A percentile compares a stretch with the other conserved stretches of the same genome.
Conservation (phyloP, 2,888 invertebrate genomes). For the Phorcus lineatus region DNA sequence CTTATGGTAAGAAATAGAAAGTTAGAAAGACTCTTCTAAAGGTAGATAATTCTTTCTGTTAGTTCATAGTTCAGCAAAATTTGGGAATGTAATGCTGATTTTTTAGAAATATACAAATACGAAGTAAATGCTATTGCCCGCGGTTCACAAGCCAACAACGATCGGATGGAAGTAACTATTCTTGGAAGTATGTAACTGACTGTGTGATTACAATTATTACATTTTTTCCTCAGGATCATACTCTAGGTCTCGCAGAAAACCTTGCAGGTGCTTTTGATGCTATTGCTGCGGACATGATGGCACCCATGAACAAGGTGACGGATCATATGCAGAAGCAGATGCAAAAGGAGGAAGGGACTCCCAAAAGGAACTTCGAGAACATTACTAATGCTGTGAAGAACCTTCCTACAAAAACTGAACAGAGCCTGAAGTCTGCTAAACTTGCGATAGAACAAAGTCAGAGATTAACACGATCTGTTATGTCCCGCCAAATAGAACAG, state of each 20-base stretch:
- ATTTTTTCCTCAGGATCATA: constrained; percentile 29
- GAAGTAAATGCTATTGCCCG: too few relatives aligned
- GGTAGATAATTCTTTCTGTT: too few relatives aligned
- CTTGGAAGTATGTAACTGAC: too few relatives aligned
- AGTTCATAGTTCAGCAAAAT: too few relatives aligned
- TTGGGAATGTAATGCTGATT: too few relatives aligned
- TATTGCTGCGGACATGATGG: constrained; percentile 16
- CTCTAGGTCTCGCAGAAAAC: constrained; percentile 13
- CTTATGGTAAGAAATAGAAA: too few relatives aligned
- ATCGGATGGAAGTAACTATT: too few relatives aligned
- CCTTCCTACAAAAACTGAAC: constrained; percentile 17
- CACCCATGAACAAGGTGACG: constrained; percentile 26
- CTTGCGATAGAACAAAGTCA: constrained; percentile 4
- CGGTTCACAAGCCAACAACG: too few relatives aligned
- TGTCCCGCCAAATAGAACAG: constrained; percentile 23
- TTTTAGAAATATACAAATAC: too few relatives aligned
- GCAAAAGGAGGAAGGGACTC: neutral
- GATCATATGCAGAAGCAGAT: constrained; percentile 2
- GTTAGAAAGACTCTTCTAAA: too few relatives aligned
- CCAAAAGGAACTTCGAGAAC: constrained; percentile 24
- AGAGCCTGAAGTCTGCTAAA: constrained; percentile 3
- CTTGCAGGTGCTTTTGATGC: constrained; percentile 29
- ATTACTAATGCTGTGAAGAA: constrained; percentile 25
- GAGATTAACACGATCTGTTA: constrained; percentile 18
- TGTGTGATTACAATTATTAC: too few relatives aligned